Evolutionary conservation across 1,140 invertebrate genomes (phyloP), one percentile per base, ranked within the genome.

Genomic region (Chrysomallon squamiferum): DNA sequence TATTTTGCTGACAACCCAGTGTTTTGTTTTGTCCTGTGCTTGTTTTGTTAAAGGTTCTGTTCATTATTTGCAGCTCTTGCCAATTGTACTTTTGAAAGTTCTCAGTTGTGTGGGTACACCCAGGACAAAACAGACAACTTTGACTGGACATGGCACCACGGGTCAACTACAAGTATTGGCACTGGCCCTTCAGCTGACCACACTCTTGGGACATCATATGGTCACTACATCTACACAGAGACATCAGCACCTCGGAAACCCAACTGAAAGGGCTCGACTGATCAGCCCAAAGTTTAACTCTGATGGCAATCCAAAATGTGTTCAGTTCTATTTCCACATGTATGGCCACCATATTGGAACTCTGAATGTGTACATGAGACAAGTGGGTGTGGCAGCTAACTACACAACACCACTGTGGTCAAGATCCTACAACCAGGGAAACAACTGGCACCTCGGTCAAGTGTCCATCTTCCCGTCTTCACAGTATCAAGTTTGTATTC

Each of bases 291-390:
- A 29, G 70, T 73, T 15, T 35, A 43, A 1, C 66, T 59, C 72
- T 11, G 67, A 52, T 45, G 18, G 7, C 1, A 72, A 47, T 3
- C 54, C 22, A 61, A 49, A 66, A n/a, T 81, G 79, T 62, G 54
- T 81, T 41, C 70, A 70, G 15, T 78, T 93, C 79, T 93, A 88
- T 87, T 90, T 86, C 73, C 91, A 93, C 74, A 93, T 93, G 91
- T 92, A 88, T 73, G 92, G 92, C 15, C 33, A 18, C 43, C 47
- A 61, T 47, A 58, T 72, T 35, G 75, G 72, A 18, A 62, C 66
- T n/a, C 66, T 77, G 22, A 75, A 66, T 65, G 69, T 77, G 9
- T 69, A 69, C 18, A 33, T 52, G n/a, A 45, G 58, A 20, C 41
- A 27, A 15, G 59, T 30, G 47, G 68, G 59, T 30, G 35, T 22